Evolutionary conservation across 2,888 invertebrate species (phyloP).

Genomic region (Cryptops parisi): DNA sequence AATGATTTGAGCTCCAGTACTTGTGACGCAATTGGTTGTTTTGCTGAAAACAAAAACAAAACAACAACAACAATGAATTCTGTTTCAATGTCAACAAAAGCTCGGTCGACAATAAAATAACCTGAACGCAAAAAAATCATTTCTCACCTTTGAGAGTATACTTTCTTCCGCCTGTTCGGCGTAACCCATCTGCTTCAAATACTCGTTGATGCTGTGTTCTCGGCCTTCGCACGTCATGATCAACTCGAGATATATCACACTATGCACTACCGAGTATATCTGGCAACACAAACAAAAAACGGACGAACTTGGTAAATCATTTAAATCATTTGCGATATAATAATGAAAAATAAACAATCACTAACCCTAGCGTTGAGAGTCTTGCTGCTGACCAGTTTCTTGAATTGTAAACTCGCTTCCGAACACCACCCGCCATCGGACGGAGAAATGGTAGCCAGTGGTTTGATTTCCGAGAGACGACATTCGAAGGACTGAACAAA

Average conservation of each 20-base stretch:
- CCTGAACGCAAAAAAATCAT: not conserved
- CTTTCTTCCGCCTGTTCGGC: conserved; percentile 59
- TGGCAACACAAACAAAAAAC: no score
- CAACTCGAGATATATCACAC: conserved; percentile 53
- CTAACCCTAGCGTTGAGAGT: conserved; percentile 46
- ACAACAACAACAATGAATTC: conserved; percentile 1
- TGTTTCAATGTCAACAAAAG: not conserved
- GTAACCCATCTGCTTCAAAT: conserved; percentile 44
- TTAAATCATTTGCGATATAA: no score
- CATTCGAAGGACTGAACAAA: conserved; percentile 48
- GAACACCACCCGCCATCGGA: no score
- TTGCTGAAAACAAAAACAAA: conserved; percentile 30
- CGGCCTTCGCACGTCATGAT: conserved; percentile 24
- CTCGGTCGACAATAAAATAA: no score
- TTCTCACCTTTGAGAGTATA: conserved; percentile 49
- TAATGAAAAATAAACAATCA: conserved; percentile 33
- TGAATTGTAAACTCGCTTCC: no score
- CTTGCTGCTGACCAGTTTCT: no score
- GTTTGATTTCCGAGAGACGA: conserved; percentile 50
- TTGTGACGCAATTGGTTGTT: conserved; percentile 39
- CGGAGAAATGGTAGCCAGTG: no score
- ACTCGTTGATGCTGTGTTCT: conserved; percentile 44
- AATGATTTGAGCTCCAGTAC: not conserved
- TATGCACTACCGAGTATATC: conserved; percentile 65
- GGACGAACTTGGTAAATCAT: no score